A percentile compares a stretch with the other conserved stretches of the same genome.
These are phyloP conservation scores for Stichodactyla helianthus DNA, from an alignment of 64 coral and sea anemone species.

Conservation along the genomic window DNA sequence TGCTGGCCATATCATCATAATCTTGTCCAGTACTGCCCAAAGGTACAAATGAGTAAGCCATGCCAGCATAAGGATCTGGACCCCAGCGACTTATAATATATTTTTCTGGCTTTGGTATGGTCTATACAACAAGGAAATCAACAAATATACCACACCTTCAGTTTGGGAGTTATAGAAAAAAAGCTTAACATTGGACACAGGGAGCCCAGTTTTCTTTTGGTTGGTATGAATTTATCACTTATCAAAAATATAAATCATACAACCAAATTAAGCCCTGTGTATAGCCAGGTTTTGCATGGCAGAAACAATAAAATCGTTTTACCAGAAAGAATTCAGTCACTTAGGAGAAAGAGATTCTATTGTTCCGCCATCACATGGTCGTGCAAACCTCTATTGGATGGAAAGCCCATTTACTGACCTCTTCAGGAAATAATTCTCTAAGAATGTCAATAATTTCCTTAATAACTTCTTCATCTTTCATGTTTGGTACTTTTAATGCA, in stretches of 20 bases:
- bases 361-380: no score
- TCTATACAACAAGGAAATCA: neutral
- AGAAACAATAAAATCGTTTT: no score
- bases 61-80: conserved; percentile 55
- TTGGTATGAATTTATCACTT: no score
- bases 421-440: conserved; percentile 63
- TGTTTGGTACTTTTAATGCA: conserved; percentile 50
- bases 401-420: conserved; percentile 23
- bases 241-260: no score
- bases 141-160: neutral
- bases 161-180: no score
- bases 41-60: conserved; percentile 93
- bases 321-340: no score
- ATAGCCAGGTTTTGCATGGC: no score
- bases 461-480: conserved; percentile 72
- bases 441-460: conserved; percentile 54
- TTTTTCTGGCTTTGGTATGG: conserved; percentile 66
- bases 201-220: no score
- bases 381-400: no score
- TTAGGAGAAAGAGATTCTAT: no score
- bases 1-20: conserved; percentile 65
- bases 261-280: no score
- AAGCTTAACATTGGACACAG: no score
- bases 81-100: conserved; percentile 89
- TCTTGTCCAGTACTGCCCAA: conserved; percentile 79